A percentile compares a stretch with the other conserved stretches of the same genome.
These are phyloP conservation scores for Varanus salvator DNA, from an alignment of 2,113 vertebrate genomes.

Conservation along the genomic window DNA sequence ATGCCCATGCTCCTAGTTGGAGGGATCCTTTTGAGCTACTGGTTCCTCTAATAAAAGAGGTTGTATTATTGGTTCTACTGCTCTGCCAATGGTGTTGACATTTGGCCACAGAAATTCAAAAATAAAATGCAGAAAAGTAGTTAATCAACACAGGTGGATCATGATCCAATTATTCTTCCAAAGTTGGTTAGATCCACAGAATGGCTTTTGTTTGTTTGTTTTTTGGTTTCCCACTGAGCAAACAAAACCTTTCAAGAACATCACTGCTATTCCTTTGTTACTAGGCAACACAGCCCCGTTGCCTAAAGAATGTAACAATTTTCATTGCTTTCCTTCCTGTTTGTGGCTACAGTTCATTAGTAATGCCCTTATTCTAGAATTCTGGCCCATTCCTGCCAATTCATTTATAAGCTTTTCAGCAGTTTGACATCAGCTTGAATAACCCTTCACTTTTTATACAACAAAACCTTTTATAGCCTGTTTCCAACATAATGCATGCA, in stretches of 20 bases:
- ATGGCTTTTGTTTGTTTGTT: not conserved
- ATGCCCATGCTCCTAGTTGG: too few species aligned
- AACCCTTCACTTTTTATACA: constrained; percentile 9
- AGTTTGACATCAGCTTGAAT: not conserved
- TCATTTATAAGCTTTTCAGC: constrained; percentile 14
- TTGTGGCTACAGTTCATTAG: constrained; percentile 33
- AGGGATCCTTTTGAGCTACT: not conserved
- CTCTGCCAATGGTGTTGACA: not conserved
- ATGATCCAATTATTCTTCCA: not conserved
- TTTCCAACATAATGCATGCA: not conserved
- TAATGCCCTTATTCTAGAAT: constrained; percentile 28
- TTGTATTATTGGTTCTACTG: not conserved
- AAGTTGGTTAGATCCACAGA: constrained; percentile 29
- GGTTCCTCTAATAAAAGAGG: not conserved
- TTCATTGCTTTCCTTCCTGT: constrained; percentile 50
- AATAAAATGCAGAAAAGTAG: not conserved
- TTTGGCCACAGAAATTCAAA: not conserved
- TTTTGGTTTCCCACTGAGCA: constrained; percentile 34
- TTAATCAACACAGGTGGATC: constrained; percentile 17
- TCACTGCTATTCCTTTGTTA: constrained; percentile 63
- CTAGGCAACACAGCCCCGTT: constrained; percentile 70
- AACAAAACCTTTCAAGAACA: constrained; percentile 58
- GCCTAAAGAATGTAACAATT: constrained; percentile 54
- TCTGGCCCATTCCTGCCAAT: constrained; percentile 18
- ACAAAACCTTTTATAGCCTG: not conserved